Conservation (phyloP, 2,888 invertebrate species). For the Chaitophorus viminalis region DNA sequence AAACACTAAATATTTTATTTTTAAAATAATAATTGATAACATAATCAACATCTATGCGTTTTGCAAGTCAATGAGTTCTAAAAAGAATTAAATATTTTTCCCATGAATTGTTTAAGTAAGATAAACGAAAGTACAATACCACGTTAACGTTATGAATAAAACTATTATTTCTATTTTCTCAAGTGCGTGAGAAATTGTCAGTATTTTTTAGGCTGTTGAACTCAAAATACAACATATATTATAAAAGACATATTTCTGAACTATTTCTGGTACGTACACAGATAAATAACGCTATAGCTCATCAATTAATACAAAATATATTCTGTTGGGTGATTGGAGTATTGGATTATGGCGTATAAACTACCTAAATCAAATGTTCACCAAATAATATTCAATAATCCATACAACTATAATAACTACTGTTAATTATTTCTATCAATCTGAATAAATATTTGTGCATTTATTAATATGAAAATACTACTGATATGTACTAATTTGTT, state of each 20-base stretch:
- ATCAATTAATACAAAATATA: not conserved
- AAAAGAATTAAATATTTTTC: not conserved
- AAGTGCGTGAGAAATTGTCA: not conserved
- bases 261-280: too few relatives aligned
- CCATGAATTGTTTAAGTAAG: not conserved
- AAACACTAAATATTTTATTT: too few relatives aligned
- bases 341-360: not conserved
- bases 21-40: too few relatives aligned
- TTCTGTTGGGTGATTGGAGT: not conserved
- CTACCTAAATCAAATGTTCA: not conserved
- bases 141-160: not conserved
- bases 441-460: not conserved
- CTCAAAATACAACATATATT: too few relatives aligned
- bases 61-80: not conserved
- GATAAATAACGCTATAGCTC: not conserved
- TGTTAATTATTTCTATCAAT: too few relatives aligned
- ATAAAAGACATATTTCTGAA: too few relatives aligned
- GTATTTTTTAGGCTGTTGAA: not conserved
- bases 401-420: too few relatives aligned
- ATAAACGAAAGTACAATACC: not conserved
- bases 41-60: not conserved
- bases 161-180: not conserved
- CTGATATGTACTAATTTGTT: too few relatives aligned
- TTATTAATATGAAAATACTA: too few relatives aligned
- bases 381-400: not conserved